phyloP scores from a whole-genome alignment of 2,888 invertebrate species.

The Mythimna loreyi region DNA sequence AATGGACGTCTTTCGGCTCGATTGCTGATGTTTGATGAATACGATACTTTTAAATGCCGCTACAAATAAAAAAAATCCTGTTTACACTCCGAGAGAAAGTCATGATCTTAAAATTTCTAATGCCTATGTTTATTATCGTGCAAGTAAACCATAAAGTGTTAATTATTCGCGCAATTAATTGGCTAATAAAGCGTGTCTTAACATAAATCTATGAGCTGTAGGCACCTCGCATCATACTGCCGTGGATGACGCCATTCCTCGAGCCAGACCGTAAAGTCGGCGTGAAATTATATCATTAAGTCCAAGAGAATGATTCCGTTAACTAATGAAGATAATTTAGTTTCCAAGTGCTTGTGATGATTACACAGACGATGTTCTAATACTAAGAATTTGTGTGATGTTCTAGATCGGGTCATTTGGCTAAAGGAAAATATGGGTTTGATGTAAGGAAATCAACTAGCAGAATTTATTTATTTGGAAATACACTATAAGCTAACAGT shows the following conservation, averaged over 20 bases:
- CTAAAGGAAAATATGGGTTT: not conserved
- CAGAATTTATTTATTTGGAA: too few relatives aligned
- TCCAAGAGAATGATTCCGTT: not conserved
- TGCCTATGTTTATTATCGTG: not conserved
- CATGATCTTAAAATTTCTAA: not conserved
- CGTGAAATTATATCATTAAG: slow-evolving; percentile 39
- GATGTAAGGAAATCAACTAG: too few relatives aligned
- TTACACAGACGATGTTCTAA: not conserved
- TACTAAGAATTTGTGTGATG: not conserved
- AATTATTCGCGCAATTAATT: slow-evolving; percentile 22
- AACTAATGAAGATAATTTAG: slow-evolving; percentile 9
- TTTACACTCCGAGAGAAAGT: not conserved
- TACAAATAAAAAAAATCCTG: slow-evolving; percentile 1
- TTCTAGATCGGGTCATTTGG: not conserved
- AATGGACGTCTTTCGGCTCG: too few relatives aligned
- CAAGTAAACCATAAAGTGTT: not conserved
- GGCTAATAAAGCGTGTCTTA: not conserved
- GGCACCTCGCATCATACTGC: not conserved
- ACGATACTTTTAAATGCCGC: not conserved
- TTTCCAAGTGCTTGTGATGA: not conserved
- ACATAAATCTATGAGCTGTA: not conserved
- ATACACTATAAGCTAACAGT: too few relatives aligned
- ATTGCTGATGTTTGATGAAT: too few relatives aligned
- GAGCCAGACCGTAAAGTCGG: not conserved
- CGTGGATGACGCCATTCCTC: not conserved